Evolutionary conservation across 2,113 vertebrate species (phyloP), one percentile per base, ranked within the genome.

Genomic region (Chauna torquata): DNA sequence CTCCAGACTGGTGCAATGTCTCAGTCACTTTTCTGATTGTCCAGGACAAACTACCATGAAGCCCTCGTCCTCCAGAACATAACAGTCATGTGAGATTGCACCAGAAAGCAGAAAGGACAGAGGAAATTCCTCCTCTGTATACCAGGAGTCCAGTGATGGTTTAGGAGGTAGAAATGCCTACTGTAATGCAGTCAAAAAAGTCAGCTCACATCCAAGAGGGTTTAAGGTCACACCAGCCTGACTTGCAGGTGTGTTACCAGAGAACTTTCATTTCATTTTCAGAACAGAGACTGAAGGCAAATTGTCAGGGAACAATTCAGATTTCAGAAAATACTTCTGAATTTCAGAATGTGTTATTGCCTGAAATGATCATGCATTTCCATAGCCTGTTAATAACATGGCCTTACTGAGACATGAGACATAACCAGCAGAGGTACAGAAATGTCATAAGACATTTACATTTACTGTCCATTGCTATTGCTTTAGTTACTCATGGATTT

Each of bases 1-100:
- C 68, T 52, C 27, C 4, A 1, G 12, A 69, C 9, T 1, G 0
- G 8, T 17, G 66, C 16, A 84, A 13, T 34, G 8, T 27, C 23
- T 65, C 32, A 11, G 16, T 2, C 17, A 30, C 18, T 69, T 30
- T 66, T 45, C 40, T 4, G 3, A 86, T 76, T 1, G 3, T 45
- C 38, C 38, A 86, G 19, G 38, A 45, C 9, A 15, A 0, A 3
- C 27, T 16, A 74, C 27, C 12, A 42, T 8, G 3, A 76, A 76
- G 15, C 61, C 24, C 23, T 65, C 69, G 25, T 38, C 7, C 30
- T 80, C 45, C 16, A 44, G n/a, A 55, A 77, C 6, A 16, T 9
- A 28, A 34, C 24, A n/a, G 49, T 17, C 34, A 25, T 28, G 18
- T 44, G 10, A 22, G 61, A 28, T 0, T 82, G 47, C 27, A 45